phyloP scores from a whole-genome alignment of 2,888 invertebrate species.

The Ametastegia equiseti region DNA sequence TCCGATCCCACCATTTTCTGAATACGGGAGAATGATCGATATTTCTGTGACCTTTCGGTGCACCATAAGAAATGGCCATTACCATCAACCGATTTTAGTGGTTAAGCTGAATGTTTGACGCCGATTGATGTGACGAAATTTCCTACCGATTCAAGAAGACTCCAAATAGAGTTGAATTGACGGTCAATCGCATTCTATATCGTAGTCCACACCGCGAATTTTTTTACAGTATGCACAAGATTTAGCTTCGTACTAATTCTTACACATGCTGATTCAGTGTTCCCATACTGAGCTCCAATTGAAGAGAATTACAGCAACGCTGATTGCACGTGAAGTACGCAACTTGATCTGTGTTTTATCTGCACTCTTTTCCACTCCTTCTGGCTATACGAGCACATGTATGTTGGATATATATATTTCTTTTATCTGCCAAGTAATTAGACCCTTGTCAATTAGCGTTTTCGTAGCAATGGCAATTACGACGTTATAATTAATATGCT shows the following conservation, averaged over 20 bases:
- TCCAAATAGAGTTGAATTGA: too few species aligned
- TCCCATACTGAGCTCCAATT: not conserved
- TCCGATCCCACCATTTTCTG: not conserved
- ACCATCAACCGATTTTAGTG: too few species aligned
- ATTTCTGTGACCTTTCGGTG: too few species aligned
- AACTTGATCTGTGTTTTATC: not conserved
- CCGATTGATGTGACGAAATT: too few species aligned
- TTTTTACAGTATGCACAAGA: not conserved
- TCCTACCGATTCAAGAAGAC: too few species aligned
- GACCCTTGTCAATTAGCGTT: constrained; percentile 24
- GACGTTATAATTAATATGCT: constrained; percentile 20
- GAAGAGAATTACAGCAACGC: not conserved
- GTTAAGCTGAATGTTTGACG: too few species aligned
- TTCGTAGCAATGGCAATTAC: constrained; percentile 4
- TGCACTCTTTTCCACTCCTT: not conserved
- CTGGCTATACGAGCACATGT: constrained; percentile 17
- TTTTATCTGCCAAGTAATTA: constrained; percentile 5
- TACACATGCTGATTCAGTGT: not conserved
- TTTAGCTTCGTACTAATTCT: not conserved
- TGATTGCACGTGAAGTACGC: not conserved
- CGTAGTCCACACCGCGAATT: too few species aligned
- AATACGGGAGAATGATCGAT: not conserved
- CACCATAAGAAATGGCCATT: too few species aligned
- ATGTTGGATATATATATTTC: not conserved
- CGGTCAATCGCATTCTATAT: too few species aligned